Evolutionary conservation across 92 coral and sea anemone species (phyloP), one percentile per base, ranked within the genome.

Genomic region (Plumapathes pennacea): DNA sequence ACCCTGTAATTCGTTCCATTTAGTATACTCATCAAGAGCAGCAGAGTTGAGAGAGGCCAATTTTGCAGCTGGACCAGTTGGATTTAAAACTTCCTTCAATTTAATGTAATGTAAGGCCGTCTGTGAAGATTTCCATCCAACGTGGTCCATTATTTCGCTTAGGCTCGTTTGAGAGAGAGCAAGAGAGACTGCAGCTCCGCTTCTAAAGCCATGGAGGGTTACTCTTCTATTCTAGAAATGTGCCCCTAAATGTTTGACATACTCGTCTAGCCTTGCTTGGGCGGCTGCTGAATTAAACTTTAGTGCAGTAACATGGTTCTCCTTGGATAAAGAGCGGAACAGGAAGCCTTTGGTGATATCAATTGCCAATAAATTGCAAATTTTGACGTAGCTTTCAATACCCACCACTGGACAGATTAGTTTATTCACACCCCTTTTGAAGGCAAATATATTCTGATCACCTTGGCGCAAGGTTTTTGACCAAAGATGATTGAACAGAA

Each of bases 31-130:
- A n/a, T n/a, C n/a, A n/a, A n/a, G n/a, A n/a, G n/a, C n/a, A n/a
- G n/a, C n/a, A n/a, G n/a, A n/a, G n/a, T n/a, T n/a, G n/a, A n/a
- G n/a, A n/a, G n/a, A n/a, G n/a, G 69, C 10, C 13, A 46, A 38
- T 25, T 46, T 49, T 21, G 61, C 32, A 5, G 63, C 62, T 8
- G 69, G 25, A 10, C 65, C 46, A 21, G 29, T 21, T 22, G 58
- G 63, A 32, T 62, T 62, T 15, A 62, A 10, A 8, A 62, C 69
- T 10, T 62, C 45, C 60, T 25, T 51, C 18, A 50, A 17, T 19
- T 54, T 67, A 18, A 54, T 54, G 39, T 67, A 67, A 38, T 54
- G 74, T 18, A 67, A 41, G 4, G 69, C 74, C 22, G 68, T 67
- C 52, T 32, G 38, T 30, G 25, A 13, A 14, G 38, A 6, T 40